Evolutionary conservation across 2,797 vertebrate genomes (phyloP).

Genomic region (Dendrocincla fuliginosa): DNA sequence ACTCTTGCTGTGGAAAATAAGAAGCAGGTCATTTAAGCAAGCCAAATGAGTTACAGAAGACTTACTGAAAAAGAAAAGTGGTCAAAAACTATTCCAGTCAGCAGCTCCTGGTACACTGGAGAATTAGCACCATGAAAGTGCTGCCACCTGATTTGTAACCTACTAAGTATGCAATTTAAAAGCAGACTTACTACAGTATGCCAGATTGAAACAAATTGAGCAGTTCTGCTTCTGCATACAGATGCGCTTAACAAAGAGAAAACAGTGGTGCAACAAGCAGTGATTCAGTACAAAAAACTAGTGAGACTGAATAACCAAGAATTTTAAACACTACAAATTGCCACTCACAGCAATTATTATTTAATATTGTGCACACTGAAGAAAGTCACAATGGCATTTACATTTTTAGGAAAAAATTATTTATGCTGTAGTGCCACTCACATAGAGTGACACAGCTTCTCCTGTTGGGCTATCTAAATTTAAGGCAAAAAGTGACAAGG

Average conservation of each 20-base stretch:
- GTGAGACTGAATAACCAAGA: background rate
- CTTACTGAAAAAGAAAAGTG: background rate
- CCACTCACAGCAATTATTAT: background rate
- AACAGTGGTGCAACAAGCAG: background rate
- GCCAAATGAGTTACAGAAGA: background rate
- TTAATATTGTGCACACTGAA: background rate
- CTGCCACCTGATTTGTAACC: constrained; percentile 27
- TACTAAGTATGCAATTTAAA: constrained; percentile 1
- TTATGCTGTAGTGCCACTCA: background rate
- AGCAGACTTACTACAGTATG: background rate
- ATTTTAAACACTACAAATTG: background rate
- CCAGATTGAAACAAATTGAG: constrained; percentile 28
- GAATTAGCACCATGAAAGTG: background rate
- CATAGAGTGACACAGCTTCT: background rate
- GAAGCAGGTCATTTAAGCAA: constrained; percentile 13
- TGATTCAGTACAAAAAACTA: background rate
- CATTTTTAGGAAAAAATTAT: background rate
- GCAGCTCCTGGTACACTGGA: background rate
- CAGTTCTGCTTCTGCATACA: background rate
- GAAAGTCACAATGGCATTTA: background rate
- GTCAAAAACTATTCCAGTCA: constrained; percentile 15
- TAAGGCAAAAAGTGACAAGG: background rate
- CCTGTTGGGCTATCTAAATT: background rate
- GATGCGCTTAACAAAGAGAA: background rate
- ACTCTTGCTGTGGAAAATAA: constrained; percentile 31